Evolutionary conservation across 2,888 invertebrate species (phyloP), one percentile per base, ranked within the genome.

Genomic region (Auanema freiburgensis): DNA sequence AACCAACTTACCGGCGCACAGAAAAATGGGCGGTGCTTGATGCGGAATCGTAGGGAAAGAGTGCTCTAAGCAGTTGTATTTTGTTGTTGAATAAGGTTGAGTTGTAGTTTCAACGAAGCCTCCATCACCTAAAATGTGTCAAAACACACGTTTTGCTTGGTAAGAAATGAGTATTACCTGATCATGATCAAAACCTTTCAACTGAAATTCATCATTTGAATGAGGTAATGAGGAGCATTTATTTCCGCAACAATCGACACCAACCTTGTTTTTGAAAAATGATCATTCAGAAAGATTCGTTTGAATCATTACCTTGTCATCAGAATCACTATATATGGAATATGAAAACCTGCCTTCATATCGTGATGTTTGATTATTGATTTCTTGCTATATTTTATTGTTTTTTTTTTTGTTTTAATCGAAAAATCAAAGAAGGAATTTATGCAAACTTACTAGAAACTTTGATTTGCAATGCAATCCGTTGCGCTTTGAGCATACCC

Each of bases 381-480:
- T 46, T 41, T 18, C 59, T 59, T 18, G 49, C 16, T 46, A 46
- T 3, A 46, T 18, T 18, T 46, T 18, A n/a, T 33, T 33, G 33
- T 33, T 52, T n/a, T 52, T 2, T 18, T n/a, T 23, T 23, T 52
- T 18, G 18, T 18, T 12, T n/a, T 11, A 14, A 18, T n/a, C 51
- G 18, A 11, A 51, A n/a, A 51, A 12, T 24, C 21, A 24, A 23
- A 23, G 25, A n/a, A 33, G n/a, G n/a, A 5, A 33, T 24, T 11
- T 33, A 12, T 8, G 8, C 25, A 4, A 8, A 40, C 57, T 42
- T 14, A 68, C 66, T 62, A 78, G 56, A 57, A 78, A 79, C 46
- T 70, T 65, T 10, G 78, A 79, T 43, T 75, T 69, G 59, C 78
- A 78, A 62, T 78, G 73, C 24, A 78, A 62, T 11, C 78, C 78